Evolutionary conservation across 1,140 invertebrate species (phyloP), one percentile per base, ranked within the genome.

Genomic region (Tetramorium alpestre): DNA sequence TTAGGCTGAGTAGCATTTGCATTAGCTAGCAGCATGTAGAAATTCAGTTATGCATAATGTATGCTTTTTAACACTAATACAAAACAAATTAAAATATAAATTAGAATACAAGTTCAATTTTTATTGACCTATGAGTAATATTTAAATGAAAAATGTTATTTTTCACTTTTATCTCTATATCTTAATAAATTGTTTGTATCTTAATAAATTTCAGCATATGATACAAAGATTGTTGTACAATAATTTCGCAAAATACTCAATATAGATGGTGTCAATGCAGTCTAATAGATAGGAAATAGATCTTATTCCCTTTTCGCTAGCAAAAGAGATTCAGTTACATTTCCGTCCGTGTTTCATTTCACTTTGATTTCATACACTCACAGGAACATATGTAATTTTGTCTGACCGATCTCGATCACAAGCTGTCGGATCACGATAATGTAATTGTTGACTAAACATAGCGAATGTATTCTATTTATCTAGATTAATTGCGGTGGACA

Each of bases 1-100:
- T 84, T 60, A 73, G 28, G 47, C 13, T 67, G 62, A 54, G 28
- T 54, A 67, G 41, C 18, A 84, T 82, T 82, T 82, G 49, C 80
- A 82, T 84, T 73, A 84, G 54, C 41, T 2, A 73, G 44, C 38
- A 70, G 18, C 77, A 54, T 10, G 10, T 41, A 47, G 28, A 49
- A 54, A 60, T 84, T 84, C 16, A 54, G n/a, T 67, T 67, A 67
- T 51, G 62, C n/a, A 18, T 67, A 67, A 47, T 60, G 7, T 73
- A 22, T 47, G 5, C 3, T 25, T 84, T 73, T 6, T 56, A 84
- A 73, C 28, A 81, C 47, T 80, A 69, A 41, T 33, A 41, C 3
- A 80, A 28, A 10, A 18, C n/a, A 54, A 81, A 54, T 75, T 7
- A 77, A 62, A 47, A 6, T 67, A 58, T 3, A 58, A 67, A 49